Conservation (phyloP, 2,888 invertebrate genomes). For the Desoria tigrina region DNA sequence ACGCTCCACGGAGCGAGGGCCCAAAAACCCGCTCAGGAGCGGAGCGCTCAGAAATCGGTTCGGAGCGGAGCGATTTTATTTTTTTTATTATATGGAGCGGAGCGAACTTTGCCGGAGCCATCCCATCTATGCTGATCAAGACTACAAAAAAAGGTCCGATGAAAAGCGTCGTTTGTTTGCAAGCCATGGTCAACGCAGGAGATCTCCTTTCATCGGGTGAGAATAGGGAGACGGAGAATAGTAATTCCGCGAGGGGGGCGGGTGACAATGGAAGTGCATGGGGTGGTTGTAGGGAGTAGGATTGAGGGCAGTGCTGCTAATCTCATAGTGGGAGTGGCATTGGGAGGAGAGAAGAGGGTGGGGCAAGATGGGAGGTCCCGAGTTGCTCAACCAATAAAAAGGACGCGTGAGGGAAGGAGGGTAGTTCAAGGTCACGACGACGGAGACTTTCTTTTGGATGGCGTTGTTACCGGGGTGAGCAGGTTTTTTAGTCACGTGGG, state of each 20-base stretch:
- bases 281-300: no score
- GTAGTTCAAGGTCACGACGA: no score
- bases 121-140: slow-evolving; percentile 83
- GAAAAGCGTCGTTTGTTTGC: slow-evolving; percentile 2
- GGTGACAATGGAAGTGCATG: no score
- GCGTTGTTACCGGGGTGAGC: no score
- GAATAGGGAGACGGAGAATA: slow-evolving; percentile 58
- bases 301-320: slow-evolving; percentile 9
- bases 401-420: no score
- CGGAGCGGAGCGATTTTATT: slow-evolving; percentile 43
- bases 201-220: no score
- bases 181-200: slow-evolving; percentile 23
- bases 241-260: slow-evolving; percentile 67
- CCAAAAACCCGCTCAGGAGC: no score
- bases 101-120: slow-evolving; percentile 62
- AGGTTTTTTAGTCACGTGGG: no score
- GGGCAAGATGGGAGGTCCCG: neutral
- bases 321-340: neutral
- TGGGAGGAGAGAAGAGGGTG: neutral
- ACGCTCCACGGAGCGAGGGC: no score
- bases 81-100: slow-evolving; percentile 39
- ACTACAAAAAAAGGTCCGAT: slow-evolving; percentile 59
- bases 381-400: neutral
- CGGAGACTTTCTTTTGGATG: no score
- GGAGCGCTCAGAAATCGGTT: slow-evolving; percentile 51